These are phyloP conservation scores for Onychostoma macrolepis DNA, from an alignment of 2,113 vertebrate species.

Conservation along the genomic window DNA sequence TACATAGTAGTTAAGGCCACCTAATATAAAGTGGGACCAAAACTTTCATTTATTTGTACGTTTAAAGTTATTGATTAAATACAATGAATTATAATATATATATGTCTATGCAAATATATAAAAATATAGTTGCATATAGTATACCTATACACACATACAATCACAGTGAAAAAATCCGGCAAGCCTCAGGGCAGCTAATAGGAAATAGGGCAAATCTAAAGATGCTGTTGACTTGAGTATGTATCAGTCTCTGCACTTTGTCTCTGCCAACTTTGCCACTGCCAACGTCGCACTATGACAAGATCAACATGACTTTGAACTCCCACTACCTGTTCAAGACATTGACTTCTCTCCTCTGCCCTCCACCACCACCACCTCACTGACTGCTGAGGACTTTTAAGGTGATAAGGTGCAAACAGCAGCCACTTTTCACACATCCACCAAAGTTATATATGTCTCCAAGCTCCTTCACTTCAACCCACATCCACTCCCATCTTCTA, in stretches of 20 bases:
- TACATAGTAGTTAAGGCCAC: too few relatives aligned
- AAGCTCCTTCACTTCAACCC: background rate
- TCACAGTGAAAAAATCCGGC: background rate
- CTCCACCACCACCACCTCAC: background rate
- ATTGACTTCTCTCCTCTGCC: background rate
- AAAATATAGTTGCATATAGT: background rate
- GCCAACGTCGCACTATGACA: background rate
- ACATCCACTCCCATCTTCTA: background rate
- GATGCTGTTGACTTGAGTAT: background rate
- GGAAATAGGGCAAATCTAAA: background rate
- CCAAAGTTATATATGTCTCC: background rate
- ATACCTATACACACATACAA: background rate
- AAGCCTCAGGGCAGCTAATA: background rate
- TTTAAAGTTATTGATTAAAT: background rate
- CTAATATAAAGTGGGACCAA: too few relatives aligned
- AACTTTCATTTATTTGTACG: too few relatives aligned
- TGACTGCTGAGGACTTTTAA: background rate
- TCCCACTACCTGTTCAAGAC: background rate
- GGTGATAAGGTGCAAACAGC: background rate
- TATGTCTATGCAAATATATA: background rate
- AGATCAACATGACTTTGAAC: background rate
- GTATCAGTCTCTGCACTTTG: background rate
- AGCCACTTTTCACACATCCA: background rate
- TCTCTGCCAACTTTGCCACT: background rate
- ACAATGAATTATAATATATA: background rate